These are phyloP conservation scores for Rhynchomys soricoides DNA, from an alignment of 2,113 vertebrate species.

Conservation along the genomic window DNA sequence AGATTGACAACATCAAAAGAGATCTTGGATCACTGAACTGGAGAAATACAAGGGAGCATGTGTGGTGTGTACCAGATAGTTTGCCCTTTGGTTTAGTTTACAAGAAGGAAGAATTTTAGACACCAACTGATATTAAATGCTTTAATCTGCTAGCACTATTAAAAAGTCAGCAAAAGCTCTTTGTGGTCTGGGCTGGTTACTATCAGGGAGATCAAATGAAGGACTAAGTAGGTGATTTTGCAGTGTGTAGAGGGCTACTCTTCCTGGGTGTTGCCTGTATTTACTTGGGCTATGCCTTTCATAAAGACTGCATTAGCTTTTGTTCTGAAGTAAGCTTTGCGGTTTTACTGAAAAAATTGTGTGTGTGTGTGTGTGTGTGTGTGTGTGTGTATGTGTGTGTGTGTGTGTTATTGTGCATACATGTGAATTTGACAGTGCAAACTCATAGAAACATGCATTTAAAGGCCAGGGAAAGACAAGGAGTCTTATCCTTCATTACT, in stretches of 20 bases:
- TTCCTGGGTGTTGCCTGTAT: no score
- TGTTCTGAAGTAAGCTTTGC: background rate
- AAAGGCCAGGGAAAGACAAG: background rate
- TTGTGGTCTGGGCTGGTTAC: background rate
- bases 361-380: background rate
- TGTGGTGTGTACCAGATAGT: background rate
- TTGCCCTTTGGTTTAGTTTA: background rate
- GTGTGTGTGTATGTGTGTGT: background rate
- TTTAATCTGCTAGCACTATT: background rate
- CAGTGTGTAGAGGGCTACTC: background rate
- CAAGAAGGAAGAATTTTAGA: background rate
- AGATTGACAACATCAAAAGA: background rate
- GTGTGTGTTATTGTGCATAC: background rate
- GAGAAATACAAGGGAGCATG: background rate
- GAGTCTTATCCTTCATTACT: background rate
- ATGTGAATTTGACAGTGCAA: background rate
- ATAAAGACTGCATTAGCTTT: background rate
- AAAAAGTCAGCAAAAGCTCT: fast-evolving
- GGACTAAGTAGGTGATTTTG: background rate
- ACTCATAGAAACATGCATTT: background rate
- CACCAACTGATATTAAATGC: background rate
- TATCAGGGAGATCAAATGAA: background rate
- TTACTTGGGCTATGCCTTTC: background rate
- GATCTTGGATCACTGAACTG: background rate
- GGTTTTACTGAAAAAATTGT: background rate